A percentile compares a stretch with the other conserved stretches of the same genome.
phyloP scores from a whole-genome alignment of 2,888 invertebrate genomes.

The Eucera pruinosa region DNA sequence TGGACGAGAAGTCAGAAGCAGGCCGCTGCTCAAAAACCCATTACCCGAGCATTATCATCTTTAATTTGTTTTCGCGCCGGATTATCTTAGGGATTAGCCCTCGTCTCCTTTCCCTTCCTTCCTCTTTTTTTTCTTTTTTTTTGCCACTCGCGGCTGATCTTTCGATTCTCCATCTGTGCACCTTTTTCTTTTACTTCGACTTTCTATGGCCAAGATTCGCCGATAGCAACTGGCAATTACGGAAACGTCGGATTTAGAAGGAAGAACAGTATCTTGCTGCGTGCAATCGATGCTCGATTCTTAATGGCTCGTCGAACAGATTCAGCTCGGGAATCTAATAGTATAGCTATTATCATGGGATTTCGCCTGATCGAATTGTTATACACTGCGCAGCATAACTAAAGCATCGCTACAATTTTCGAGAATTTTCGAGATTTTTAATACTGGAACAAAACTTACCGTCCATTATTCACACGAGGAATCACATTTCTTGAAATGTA shows the following conservation, averaged over 20 bases:
- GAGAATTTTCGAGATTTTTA: too few relatives aligned
- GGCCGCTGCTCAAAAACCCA: conserved; percentile 75
- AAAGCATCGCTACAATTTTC: too few relatives aligned
- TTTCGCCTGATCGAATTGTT: conserved; percentile 36
- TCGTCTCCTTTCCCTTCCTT: conserved; percentile 31
- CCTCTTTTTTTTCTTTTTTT: conserved; percentile 47
- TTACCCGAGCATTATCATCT: conserved; percentile 75
- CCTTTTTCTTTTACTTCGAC: neutral
- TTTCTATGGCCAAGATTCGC: conserved; percentile 8
- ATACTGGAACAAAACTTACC: too few relatives aligned
- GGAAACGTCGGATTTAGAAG: conserved; percentile 71
- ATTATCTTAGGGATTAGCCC: conserved; percentile 69
- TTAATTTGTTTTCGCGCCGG: conserved; percentile 74
- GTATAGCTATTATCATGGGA: conserved; percentile 43
- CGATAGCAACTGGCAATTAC: conserved; percentile 70
- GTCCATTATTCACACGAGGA: too few relatives aligned
- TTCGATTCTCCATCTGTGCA: conserved; percentile 45
- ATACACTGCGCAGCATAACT: too few relatives aligned
- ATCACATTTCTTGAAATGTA: too few relatives aligned
- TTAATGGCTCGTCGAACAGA: conserved; percentile 61
- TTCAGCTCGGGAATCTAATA: conserved; percentile 25
- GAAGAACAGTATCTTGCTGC: conserved; percentile 58
- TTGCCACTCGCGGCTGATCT: conserved; percentile 52
- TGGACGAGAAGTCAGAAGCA: conserved; percentile 74
- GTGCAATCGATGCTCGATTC: conserved; percentile 57